A percentile compares a stretch with the other conserved stretches of the same genome.
Evolutionary conservation across 2,113 vertebrate genomes (phyloP).

Genomic region (Mesoclemmys tuberculata): DNA sequence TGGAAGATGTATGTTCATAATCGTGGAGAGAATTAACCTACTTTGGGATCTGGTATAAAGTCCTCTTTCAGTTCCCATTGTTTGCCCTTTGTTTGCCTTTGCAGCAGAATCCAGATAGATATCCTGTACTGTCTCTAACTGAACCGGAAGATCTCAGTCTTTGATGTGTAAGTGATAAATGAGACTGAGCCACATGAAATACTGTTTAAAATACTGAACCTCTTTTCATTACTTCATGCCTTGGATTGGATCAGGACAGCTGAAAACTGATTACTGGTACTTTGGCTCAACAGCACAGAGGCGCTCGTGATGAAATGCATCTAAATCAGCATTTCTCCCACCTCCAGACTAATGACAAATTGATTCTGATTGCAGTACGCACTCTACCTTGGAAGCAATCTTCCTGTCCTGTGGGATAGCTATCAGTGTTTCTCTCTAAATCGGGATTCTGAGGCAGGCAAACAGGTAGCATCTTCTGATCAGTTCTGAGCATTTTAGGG

Average conservation of each 20-base stretch:
- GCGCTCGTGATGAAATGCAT: not conserved
- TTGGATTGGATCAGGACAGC: not conserved
- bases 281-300: not conserved
- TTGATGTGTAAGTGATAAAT: not conserved
- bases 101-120: not conserved
- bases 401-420: not conserved
- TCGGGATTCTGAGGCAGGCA: not conserved
- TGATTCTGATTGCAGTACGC: not conserved
- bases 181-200: not conserved
- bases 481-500: not conserved
- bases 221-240: not conserved
- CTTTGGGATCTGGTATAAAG: accelerated
- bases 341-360: not conserved
- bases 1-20: not conserved
- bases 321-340: not conserved
- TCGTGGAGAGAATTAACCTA: not conserved
- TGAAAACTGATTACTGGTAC: not conserved
- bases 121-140: not conserved
- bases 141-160: not conserved
- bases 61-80: not conserved
- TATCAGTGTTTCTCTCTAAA: not conserved
- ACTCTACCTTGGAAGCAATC: not conserved
- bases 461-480: not conserved
- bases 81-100: not conserved
- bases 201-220: not conserved